Conservation (phyloP, 92 coral and sea anemone species). For the Umimayanthus chanpuru region DNA sequence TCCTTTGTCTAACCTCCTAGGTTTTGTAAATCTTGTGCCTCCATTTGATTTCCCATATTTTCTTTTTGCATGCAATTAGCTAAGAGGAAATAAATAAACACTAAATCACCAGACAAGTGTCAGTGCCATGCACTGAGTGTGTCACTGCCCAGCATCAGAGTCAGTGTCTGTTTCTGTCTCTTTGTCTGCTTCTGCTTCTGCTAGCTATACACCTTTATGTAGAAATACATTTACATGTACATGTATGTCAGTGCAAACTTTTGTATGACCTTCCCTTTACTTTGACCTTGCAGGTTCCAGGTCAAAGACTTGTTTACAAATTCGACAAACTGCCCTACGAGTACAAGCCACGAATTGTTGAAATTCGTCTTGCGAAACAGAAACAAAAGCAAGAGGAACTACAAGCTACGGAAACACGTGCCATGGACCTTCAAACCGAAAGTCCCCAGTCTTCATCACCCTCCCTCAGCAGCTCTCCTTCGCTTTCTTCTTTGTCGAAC, state of each 20-base stretch:
- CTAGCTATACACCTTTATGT: not conserved
- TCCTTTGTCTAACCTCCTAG: no score
- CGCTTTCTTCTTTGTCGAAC: not conserved
- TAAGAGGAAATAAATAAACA: no score
- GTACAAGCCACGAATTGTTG: slow-evolving; percentile 39
- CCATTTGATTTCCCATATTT: no score
- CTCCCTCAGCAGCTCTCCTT: not conserved
- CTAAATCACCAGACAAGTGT: no score
- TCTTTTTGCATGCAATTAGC: no score
- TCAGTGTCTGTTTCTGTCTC: no score
- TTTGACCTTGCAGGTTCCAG: slow-evolving; percentile 23
- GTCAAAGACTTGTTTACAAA: slow-evolving; percentile 39
- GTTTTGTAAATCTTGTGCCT: no score
- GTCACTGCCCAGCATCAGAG: no score
- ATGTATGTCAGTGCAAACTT: not conserved
- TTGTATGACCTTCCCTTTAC: no score
- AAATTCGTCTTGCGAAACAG: slow-evolving; percentile 25
- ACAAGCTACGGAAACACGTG: not conserved
- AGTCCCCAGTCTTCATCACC: slow-evolving; percentile 5
- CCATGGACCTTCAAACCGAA: not conserved
- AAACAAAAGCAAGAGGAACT: not conserved
- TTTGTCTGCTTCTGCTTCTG: not conserved
- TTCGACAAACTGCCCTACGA: slow-evolving; percentile 42
- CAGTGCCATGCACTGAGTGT: no score
- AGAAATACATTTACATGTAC: not conserved